Evolutionary conservation across 2,113 vertebrate genomes (phyloP).

Genomic region (Amia ocellicauda): DNA sequence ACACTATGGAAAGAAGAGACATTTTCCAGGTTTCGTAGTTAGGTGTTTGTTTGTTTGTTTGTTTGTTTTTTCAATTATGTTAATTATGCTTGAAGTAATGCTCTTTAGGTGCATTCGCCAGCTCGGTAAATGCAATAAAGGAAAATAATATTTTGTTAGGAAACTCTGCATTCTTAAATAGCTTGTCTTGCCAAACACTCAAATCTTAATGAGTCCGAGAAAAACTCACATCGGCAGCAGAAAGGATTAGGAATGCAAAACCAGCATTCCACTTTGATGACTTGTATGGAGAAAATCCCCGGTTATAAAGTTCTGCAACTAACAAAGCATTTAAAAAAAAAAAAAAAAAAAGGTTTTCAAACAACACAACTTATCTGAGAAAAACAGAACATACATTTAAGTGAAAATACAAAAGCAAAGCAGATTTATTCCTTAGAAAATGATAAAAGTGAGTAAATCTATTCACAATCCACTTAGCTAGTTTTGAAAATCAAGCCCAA

Average conservation of each 20-base stretch:
- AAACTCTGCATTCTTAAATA: constrained; percentile 76
- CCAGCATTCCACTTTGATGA: constrained; percentile 73
- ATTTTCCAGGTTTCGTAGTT: no score
- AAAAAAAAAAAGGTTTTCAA: constrained; percentile 64
- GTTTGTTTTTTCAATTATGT: no score
- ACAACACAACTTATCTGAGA: constrained; percentile 73
- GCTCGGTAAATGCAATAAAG: no score
- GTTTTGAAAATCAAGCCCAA: constrained; percentile 59
- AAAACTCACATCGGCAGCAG: constrained; percentile 75
- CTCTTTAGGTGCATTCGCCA: no score
- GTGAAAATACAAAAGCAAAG: constrained; percentile 67
- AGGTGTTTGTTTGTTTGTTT: no score
- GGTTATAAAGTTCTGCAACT: constrained; percentile 64
- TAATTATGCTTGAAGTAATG: no score
- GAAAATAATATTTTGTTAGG: constrained; percentile 28
- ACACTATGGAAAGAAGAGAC: no score
- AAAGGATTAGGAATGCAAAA: constrained; percentile 72
- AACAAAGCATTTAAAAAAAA: constrained; percentile 64
- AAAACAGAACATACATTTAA: constrained; percentile 75
- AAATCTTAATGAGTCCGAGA: constrained; percentile 79
- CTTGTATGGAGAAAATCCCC: constrained; percentile 77
- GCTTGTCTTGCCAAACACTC: constrained; percentile 61
- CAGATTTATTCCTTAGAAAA: constrained; percentile 62
- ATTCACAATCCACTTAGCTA: constrained; percentile 63
- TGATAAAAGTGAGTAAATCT: constrained; percentile 67